Percentiles rank a stretch among this genome's conserved stretches.
Evolutionary conservation across 1,140 invertebrate genomes (phyloP).

Genomic region (Zaprionus gabonicus): DNA sequence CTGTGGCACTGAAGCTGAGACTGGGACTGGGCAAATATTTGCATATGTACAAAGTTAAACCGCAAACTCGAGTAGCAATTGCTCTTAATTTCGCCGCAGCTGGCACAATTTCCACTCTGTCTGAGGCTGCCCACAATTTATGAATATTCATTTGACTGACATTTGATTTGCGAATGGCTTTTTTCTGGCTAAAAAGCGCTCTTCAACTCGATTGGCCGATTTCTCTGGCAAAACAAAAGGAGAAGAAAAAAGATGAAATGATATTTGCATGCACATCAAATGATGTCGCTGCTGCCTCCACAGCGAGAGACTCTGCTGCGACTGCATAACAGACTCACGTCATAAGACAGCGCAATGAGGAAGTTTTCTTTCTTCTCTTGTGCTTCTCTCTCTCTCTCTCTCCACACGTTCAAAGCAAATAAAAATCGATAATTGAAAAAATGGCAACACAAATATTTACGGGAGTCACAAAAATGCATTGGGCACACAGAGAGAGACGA

Average conservation of each 20-base stretch:
- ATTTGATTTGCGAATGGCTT: slow-evolving; percentile 8
- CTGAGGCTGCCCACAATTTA: slow-evolving; percentile 21
- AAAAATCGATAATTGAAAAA: slow-evolving; percentile 78
- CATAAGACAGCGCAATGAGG: slow-evolving; percentile 55
- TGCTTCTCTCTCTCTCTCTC: slow-evolving; percentile 38
- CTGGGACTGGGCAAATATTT: slow-evolving; percentile 66
- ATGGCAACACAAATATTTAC: slow-evolving; percentile 66
- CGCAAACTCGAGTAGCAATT: slow-evolving; percentile 77
- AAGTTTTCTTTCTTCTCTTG: slow-evolving; percentile 47
- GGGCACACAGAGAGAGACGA: slow-evolving; percentile 11
- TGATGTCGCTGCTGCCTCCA: slow-evolving; percentile 10
- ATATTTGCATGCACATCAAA: slow-evolving; percentile 28
- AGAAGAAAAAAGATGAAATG: background rate
- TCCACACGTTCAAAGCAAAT: slow-evolving; percentile 51
- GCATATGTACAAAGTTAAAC: slow-evolving; percentile 45
- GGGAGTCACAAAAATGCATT: slow-evolving; percentile 46
- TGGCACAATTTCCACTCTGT: slow-evolving; percentile 69
- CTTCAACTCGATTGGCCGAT: slow-evolving; percentile 9
- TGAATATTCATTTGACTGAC: slow-evolving; percentile 48
- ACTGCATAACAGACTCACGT: slow-evolving; percentile 25
- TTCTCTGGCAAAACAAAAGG: slow-evolving; percentile 17
- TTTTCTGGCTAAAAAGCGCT: background rate
- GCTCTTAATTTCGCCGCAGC: slow-evolving; percentile 69
- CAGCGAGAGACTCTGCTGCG: background rate
- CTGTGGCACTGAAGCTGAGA: slow-evolving; percentile 11